Evolutionary conservation across 2,888 invertebrate genomes (phyloP), one percentile per base, ranked within the genome.

Genomic region (Resseliella maxima): DNA sequence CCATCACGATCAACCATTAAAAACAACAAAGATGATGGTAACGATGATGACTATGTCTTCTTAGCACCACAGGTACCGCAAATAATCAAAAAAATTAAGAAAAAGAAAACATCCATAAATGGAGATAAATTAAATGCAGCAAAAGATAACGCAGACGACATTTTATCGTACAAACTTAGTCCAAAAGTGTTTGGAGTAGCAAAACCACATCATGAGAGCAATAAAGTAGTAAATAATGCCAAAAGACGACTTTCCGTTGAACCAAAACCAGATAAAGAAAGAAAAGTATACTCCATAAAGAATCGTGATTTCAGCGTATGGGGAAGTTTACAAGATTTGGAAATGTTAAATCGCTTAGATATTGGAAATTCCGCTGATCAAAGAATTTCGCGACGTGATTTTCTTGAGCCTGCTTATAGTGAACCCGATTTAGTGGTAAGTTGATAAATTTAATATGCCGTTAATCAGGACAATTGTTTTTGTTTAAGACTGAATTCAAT

Each of bases 311-410:
- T 85, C 87, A 90, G 89, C 59, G 91, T 92, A 24, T 94, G 93
- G 92, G 94, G 94, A 36, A 95, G 94, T 89, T 90, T 95, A 85
- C 94, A 94, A 88, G 94, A 95, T 88, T 92, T 93, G 89, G 92
- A 93, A 87, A 45, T 45, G 38, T 46, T 85, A 18, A 85, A 85
- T 46, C 91, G 91, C 88, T 88, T 88, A 88, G 89, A 88, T 86
- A 87, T 85, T 86, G 85, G 86, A 87, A 86, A 88, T 87, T 86
- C 89, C 89, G 64, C 89, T 88, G 85, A 89, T 88, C 27, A 45
- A 54, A 50, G 45, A 1, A 35, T 31, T 35, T 12, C 18, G 1
- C 31, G 50, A 36, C 89, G 90, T 83, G 88, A 89, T 87, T 87
- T 90, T 38, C 87, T 92, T 85, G 92, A 92, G 83, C 92, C 92